phyloP scores from a whole-genome alignment of 2,113 vertebrate genomes.

The Fregetta grallaria region DNA sequence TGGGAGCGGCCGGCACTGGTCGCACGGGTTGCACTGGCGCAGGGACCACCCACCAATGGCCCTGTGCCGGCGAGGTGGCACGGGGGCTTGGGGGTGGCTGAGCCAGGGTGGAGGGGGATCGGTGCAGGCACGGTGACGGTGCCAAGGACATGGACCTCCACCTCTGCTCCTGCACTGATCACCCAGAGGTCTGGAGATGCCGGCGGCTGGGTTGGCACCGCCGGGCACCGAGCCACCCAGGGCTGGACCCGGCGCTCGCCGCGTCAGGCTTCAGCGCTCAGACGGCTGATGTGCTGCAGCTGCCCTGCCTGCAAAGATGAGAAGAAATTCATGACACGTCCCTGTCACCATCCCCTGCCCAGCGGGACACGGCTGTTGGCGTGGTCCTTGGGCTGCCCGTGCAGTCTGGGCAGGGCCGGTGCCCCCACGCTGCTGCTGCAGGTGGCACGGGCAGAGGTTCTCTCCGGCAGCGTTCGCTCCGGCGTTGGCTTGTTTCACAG shows the following conservation, averaged over 20 bases:
- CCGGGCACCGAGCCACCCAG: rapidly evolving
- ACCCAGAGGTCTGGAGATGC: rapidly evolving
- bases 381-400: rapidly evolving
- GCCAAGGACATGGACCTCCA: neutral
- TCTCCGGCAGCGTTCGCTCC: rapidly evolving
- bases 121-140: rapidly evolving
- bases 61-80: neutral
- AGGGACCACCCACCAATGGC: rapidly evolving
- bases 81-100: neutral
- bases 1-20: neutral
- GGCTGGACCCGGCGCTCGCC: neutral
- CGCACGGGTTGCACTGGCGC: neutral
- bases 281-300: rapidly evolving
- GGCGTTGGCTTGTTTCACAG: neutral
- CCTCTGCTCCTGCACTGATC: neutral
- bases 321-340: neutral
- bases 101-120: neutral
- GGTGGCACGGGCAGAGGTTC: neutral
- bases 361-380: rapidly evolving
- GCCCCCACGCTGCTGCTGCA: neutral
- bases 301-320: neutral
- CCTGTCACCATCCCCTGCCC: neutral
- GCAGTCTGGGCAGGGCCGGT: neutral
- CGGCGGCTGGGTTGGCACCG: rapidly evolving
- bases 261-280: rapidly evolving